Percentiles rank a stretch among this genome's conserved stretches.
Conservation (phyloP, 2,797 vertebrate species). For the Eremophila alpestris region DNA sequence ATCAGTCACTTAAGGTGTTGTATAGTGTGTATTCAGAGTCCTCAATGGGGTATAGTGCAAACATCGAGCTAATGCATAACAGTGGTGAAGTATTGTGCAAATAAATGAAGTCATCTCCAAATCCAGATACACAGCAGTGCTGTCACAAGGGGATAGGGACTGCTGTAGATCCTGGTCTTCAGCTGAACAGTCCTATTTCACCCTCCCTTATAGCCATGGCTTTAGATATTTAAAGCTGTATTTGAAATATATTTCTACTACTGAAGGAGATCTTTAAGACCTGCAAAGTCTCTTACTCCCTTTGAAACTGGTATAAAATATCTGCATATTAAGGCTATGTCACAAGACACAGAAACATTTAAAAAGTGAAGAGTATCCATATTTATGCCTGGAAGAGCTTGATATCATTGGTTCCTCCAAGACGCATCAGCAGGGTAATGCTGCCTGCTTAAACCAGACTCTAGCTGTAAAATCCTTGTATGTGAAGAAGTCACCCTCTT, state of each 20-base stretch:
- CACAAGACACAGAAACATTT: neutral
- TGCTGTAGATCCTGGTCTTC: neutral
- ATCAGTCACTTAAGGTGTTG: too few species aligned
- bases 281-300: neutral
- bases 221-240: neutral
- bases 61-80: rapidly evolving
- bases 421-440: neutral
- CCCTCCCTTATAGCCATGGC: neutral
- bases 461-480: neutral
- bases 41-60: rapidly evolving
- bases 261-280: neutral
- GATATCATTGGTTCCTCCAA: neutral
- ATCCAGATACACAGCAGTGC: rapidly evolving
- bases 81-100: rapidly evolving
- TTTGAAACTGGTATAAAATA: neutral
- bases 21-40: neutral
- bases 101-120: neutral
- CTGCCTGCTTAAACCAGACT: neutral
- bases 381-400: neutral
- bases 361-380: neutral
- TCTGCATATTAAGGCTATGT: neutral
- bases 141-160: neutral
- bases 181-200: neutral
- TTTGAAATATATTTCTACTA: neutral
- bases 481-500: neutral